Conservation (phyloP, 2,888 invertebrate genomes). For the Gymnosoma rotundatum region DNA sequence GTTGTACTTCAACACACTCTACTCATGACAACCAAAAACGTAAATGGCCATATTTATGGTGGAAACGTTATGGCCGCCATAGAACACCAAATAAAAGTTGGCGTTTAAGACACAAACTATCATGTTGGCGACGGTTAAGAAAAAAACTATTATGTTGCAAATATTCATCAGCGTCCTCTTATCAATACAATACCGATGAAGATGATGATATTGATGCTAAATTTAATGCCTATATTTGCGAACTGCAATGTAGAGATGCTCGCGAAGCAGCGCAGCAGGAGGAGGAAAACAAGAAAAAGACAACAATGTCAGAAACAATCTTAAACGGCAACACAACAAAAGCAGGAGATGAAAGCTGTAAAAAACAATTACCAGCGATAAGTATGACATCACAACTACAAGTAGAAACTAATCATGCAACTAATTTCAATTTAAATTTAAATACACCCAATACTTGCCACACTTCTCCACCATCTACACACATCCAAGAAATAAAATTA, state of each 20-base stretch:
- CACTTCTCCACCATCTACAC: constrained; percentile 36
- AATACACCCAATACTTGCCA: constrained; percentile 32
- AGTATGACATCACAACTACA: constrained; percentile 60
- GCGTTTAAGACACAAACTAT: constrained; percentile 43
- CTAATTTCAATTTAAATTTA: constrained; percentile 38
- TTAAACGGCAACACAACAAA: constrained; percentile 41
- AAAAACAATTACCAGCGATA: constrained; percentile 55
- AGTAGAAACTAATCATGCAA: constrained; percentile 55
- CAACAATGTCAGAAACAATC: background rate
- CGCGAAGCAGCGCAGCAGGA: constrained; percentile 22
- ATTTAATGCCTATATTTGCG: constrained; percentile 78
- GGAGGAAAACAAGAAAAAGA: constrained; percentile 25
- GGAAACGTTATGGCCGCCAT: constrained; percentile 65
- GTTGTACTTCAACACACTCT: constrained; percentile 65
- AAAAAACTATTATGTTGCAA: constrained; percentile 46
- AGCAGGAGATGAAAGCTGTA: constrained; percentile 20
- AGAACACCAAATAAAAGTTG: constrained; percentile 56
- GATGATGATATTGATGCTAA: constrained; percentile 80
- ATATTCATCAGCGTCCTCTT: constrained; percentile 40
- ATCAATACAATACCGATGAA: constrained; percentile 75
- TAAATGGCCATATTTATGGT: constrained; percentile 70
- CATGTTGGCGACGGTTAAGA: constrained; percentile 42
- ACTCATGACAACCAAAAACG: constrained; percentile 64
- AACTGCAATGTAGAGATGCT: constrained; percentile 77
- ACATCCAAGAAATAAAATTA: constrained; percentile 36